These are phyloP conservation scores for Pentalonia nigronervosa DNA, from an alignment of 1,140 invertebrate species.

Conservation along the genomic window DNA sequence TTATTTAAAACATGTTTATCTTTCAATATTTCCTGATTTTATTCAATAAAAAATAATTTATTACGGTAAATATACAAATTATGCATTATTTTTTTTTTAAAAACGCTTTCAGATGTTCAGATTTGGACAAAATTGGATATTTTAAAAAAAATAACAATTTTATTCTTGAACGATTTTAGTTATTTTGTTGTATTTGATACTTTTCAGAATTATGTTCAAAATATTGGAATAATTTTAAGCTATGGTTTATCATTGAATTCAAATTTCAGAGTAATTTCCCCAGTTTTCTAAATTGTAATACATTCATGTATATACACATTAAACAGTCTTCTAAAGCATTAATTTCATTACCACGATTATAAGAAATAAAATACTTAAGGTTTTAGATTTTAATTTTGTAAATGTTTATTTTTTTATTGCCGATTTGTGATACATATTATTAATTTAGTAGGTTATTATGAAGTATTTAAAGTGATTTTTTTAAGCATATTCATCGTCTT, in stretches of 20 bases:
- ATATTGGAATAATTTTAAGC: no score
- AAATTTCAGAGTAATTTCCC: neutral
- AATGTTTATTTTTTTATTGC: neutral
- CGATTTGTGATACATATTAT: neutral
- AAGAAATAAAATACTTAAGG: neutral
- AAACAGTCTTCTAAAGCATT: no score
- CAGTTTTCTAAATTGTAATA: neutral
- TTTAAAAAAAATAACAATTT: no score
- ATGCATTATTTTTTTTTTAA: no score
- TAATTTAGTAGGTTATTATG: neutral
- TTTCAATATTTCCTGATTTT: neutral
- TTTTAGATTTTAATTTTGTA: neutral
- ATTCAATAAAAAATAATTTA: constrained; percentile 12
- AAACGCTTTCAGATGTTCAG: neutral
- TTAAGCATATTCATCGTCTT: no score
- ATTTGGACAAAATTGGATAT: no score
- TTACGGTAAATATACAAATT: no score
- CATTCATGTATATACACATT: no score
- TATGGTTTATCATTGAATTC: no score
- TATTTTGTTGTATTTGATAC: neutral
- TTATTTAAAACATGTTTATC: constrained; percentile 9
- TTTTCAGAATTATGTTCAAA: neutral
- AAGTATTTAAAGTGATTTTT: neutral
- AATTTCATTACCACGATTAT: neutral
- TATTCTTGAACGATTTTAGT: neutral